Evolutionary conservation across 1,140 invertebrate species (phyloP), one percentile per base, ranked within the genome.

Genomic region (Cyclargus thomasi): DNA sequence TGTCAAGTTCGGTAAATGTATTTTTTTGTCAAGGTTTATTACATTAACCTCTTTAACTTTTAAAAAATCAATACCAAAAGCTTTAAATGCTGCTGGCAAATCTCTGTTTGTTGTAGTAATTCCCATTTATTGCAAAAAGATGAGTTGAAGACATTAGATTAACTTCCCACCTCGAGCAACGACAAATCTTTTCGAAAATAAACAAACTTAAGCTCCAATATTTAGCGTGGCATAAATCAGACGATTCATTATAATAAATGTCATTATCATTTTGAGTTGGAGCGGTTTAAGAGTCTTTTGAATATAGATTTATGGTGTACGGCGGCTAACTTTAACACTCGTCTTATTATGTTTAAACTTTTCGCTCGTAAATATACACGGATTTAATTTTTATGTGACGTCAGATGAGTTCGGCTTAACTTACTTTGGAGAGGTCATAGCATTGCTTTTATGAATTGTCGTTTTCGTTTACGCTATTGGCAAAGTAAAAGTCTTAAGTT

Each of bases 371-470:
- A 59, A 59, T 59, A 59, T 59, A 20, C 55, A 59, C 18, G 55
- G 55, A 59, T 59, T 59, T 59, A 59, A 59, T 59, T 59, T 59
- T 59, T 59, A 59, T 57, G 17, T 57, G 55, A 57, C 55, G 55
- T 57, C 55, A 59, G 55, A 20, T 21, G 55, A 59, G 55, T 1
- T 8, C n/a, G 55, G 17, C 18, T 59, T 21, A 21, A 17, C 55
- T 59, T 59, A 21, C 21, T 59, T 59, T 59, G 55, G 55, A 59
- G 21, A 59, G 55, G 55, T 59, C 55, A 59, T 18, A 7, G 55
- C 10, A 47, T 47, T 47, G 14, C 39, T 16, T 16, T 11, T 16
- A 47, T 16, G 39, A 14, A 11, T 47, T 47, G 39, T 47, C 11
- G 14, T 47, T 47, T 47, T 47, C 10, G 10, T 47, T 16, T 47